Evolutionary conservation across 92 coral and sea anemone genomes (phyloP).

Genomic region (Galaxea fascicularis): DNA sequence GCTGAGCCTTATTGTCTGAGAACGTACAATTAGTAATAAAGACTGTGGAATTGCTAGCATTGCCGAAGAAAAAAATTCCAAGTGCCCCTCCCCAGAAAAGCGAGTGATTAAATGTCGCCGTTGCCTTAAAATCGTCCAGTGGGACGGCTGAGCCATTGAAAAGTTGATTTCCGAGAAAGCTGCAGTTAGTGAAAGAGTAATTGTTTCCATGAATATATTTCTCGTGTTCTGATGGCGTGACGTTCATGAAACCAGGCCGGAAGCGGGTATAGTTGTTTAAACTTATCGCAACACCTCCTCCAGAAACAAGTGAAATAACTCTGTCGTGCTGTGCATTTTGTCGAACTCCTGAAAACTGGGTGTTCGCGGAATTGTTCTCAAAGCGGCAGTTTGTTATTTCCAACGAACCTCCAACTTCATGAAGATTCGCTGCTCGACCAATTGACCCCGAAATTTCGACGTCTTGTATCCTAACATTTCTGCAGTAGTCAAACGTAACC

Average conservation of each 20-base stretch:
- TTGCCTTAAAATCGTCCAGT: conserved; percentile 26
- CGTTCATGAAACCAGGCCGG: conserved; percentile 35
- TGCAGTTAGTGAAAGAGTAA: conserved; percentile 70
- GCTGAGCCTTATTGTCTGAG: conserved; percentile 74
- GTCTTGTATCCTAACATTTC: conserved; percentile 51
- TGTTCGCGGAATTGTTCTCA: conserved; percentile 44
- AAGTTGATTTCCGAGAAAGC: conserved; percentile 68
- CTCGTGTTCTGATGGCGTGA: conserved; percentile 42
- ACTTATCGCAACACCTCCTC: conserved; percentile 80
- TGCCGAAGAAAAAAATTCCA: conserved; percentile 71
- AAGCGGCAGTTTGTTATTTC: conserved; percentile 60
- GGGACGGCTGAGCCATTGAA: background rate
- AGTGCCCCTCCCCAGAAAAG: conserved; percentile 83
- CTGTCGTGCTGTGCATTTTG: background rate
- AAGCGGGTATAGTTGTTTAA: conserved; percentile 53
- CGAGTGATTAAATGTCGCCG: conserved; percentile 40
- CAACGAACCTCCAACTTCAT: conserved; percentile 72
- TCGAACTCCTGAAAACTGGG: background rate
- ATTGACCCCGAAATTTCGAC: conserved; percentile 56
- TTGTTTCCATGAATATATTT: conserved; percentile 47
- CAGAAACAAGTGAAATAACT: conserved; percentile 47
- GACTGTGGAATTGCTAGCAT: conserved; percentile 65
- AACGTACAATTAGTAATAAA: conserved; percentile 71
- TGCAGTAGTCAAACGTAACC: conserved; percentile 66
- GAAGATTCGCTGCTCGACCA: conserved; percentile 72